Conservation (phyloP, 2,113 vertebrate genomes). For the Tupaia tana region DNA sequence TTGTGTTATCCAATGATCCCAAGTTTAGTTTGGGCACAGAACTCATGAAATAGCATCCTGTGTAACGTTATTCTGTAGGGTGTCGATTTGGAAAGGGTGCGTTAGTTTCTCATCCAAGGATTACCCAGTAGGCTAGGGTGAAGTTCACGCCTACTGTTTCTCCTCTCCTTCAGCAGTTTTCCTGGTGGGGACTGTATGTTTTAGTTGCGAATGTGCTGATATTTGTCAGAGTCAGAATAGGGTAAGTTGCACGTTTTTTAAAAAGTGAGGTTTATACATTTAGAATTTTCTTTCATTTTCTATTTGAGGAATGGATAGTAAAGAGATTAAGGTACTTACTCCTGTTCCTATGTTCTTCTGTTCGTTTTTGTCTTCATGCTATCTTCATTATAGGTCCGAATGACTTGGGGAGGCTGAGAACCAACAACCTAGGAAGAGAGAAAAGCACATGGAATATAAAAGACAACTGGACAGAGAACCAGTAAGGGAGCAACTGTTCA, state of each 20-base stretch:
- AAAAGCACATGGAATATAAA: not conserved
- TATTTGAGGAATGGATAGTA: not conserved
- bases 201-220: not conserved
- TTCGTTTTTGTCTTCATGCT: not conserved
- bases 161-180: conserved; percentile 9
- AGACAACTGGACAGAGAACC: not conserved
- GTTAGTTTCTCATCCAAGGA: not conserved
- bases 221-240: not conserved
- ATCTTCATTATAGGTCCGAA: not conserved
- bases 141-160: not conserved
- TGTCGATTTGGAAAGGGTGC: not conserved
- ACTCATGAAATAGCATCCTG: not conserved
- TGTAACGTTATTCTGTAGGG: not conserved
- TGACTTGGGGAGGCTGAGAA: not conserved
- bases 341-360: not conserved
- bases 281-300: conserved; percentile 29
- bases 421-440: not conserved
- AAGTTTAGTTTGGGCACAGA: not conserved
- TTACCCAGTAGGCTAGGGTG: not conserved
- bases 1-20: not conserved
- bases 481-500: not conserved
- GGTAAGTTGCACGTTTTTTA: not conserved
- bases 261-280: not conserved
- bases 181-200: not conserved
- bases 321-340: conserved; percentile 32